phyloP scores from a whole-genome alignment of 1,140 invertebrate genomes.

The Probaryconus sp. region DNA sequence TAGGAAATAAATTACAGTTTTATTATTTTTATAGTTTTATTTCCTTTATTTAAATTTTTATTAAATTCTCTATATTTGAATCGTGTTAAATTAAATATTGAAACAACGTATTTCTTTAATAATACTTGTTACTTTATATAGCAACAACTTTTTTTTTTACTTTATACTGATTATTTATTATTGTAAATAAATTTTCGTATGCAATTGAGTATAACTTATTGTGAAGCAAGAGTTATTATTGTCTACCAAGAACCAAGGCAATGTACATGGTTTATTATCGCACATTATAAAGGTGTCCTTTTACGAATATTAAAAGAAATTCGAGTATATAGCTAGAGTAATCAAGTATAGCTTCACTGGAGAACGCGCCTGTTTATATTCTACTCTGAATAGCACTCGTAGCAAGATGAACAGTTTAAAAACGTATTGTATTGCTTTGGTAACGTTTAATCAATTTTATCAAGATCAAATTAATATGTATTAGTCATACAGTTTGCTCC shows the following conservation, averaged over 20 bases:
- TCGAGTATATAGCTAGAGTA: slow-evolving; percentile 22
- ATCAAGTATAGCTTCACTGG: slow-evolving; percentile 33
- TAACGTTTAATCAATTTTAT: slow-evolving; percentile 8
- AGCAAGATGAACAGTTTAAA: slow-evolving; percentile 29
- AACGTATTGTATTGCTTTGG: slow-evolving; percentile 7
- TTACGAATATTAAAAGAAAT: slow-evolving; percentile 45
- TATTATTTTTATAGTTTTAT: too few species aligned
- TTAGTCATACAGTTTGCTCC: too few species aligned
- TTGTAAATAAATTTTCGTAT: too few species aligned
- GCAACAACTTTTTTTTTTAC: too few species aligned
- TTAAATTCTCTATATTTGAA: too few species aligned
- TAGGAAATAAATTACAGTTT: too few species aligned
- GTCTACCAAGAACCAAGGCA: not conserved
- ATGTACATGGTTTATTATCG: slow-evolving; percentile 14
- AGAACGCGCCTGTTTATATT: slow-evolving; percentile 41
- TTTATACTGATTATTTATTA: not conserved
- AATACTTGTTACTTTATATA: too few species aligned
- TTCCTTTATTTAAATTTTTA: too few species aligned
- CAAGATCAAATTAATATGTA: slow-evolving; percentile 1
- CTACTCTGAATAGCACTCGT: slow-evolving; percentile 27
- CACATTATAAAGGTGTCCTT: slow-evolving; percentile 17
- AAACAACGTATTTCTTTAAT: too few species aligned
- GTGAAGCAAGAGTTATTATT: slow-evolving; percentile 2
- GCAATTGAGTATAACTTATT: too few species aligned
- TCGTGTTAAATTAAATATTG: too few species aligned